Conservation (phyloP, 2,797 vertebrate species). For the Rhynchonycteris naso region DNA sequence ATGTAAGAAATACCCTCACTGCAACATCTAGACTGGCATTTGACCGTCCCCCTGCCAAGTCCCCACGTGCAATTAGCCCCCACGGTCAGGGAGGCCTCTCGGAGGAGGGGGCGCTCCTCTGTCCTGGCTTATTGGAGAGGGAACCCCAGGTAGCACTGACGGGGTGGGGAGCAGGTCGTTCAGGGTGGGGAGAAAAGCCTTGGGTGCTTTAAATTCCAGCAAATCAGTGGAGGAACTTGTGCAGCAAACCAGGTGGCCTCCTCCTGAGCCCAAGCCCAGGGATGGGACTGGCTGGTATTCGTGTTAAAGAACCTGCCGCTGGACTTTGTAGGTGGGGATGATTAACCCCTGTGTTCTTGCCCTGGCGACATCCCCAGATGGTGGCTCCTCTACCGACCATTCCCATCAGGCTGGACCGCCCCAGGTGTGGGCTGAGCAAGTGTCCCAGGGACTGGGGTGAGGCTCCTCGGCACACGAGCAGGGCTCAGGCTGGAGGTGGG, state of each 20-base stretch:
- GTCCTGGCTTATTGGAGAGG: not conserved
- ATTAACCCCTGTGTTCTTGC: not conserved
- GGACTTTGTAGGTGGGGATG: not conserved
- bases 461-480: not conserved
- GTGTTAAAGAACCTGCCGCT: not conserved
- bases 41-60: accelerated
- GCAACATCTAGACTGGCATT: not conserved
- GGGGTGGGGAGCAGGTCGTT: not conserved
- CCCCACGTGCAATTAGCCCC: accelerated
- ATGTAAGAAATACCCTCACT: not conserved
- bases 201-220: not conserved
- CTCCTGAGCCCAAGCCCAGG: not conserved
- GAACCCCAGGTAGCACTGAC: not conserved
- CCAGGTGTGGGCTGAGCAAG: not conserved
- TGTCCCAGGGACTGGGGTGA: not conserved
- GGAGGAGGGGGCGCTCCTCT: accelerated
- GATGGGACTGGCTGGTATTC: no score
- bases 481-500: not conserved
- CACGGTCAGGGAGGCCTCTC: not conserved
- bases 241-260: not conserved
- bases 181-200: not conserved
- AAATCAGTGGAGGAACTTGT: no score
- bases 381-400: accelerated
- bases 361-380: not conserved
- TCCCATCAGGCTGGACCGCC: not conserved